Base-by-base conservation (phyloP, 64 coral and sea anemone genomes). In the Catalaphyllia jardinei region DNA sequence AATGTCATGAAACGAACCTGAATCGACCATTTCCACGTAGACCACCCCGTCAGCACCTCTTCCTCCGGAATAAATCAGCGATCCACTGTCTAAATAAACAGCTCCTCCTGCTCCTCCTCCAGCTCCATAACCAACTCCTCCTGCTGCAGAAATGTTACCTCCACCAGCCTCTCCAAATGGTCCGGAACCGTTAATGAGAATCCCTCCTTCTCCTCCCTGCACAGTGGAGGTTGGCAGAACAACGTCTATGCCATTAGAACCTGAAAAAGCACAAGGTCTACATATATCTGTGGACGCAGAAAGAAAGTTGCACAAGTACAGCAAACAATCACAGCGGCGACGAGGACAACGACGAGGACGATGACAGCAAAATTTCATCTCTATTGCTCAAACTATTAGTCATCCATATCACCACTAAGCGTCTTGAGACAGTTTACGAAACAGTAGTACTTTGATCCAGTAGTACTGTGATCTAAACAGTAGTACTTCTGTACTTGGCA, bases 31-130 rank as follows among this genome's bases (percentile, higher is more conserved):
- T 72, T 91, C 89, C 6, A 83, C 30, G 71, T 91, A 91, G 8
- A 91, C 51, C 4, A 91, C 79, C 4, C 89, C 89, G 3, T 79
- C 29, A 25, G 89, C 89, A 73, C 89, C 89, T 25, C 33, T 38
- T 62, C 78, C 79, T 17, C 89, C 89, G 28, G 77, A 52, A 50
- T 54, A 89, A 60, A 49, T 69, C 19, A 79, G 1, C 13, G 64
- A 8, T 51, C 38, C 20, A 15, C 74, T 16, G 29, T 27, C 29
- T 60, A 51, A 38, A 19, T 69, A 69, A 39, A 77, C 15, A 49
- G 57, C 10, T 75, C 89, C 89, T 73, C 89, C 89, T 19, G 79
- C 79, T 4, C 89, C 89, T 10, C 89, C 89, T 14, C 89, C 89
- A 16, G 89, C 89, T 7, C 89, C 89, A 19, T 91, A 91, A 2